phyloP scores from a whole-genome alignment of 2,888 invertebrate species.

The Conus canariensis region DNA sequence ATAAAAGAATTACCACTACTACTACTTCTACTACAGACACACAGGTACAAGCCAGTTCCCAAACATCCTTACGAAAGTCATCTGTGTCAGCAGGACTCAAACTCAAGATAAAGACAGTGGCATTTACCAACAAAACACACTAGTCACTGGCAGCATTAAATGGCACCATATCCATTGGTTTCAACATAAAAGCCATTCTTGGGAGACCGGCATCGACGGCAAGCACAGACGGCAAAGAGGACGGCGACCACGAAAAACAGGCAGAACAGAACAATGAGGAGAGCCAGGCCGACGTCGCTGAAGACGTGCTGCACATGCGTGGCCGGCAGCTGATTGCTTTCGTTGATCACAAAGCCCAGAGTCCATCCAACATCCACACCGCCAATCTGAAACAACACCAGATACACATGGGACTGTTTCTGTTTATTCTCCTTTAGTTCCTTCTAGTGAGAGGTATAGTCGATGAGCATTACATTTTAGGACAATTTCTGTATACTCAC shows the following conservation, averaged over 20 bases:
- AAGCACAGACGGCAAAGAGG: conserved; percentile 67
- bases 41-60: too few species aligned
- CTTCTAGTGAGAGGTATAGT: too few species aligned
- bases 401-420: neutral
- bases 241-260: conserved; percentile 66
- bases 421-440: too few species aligned
- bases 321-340: conserved; percentile 77
- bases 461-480: too few species aligned
- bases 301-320: conserved; percentile 55
- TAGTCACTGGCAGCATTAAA: conserved; percentile 39
- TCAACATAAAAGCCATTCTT: conserved; percentile 52
- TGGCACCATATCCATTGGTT: conserved; percentile 57
- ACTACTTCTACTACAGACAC: too few species aligned
- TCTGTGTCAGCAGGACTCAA: too few species aligned
- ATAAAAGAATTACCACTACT: too few species aligned
- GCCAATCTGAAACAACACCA: conserved; percentile 70
- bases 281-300: conserved; percentile 59
- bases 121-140: too few species aligned
- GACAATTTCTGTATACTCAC: too few species aligned
- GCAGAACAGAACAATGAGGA: conserved; percentile 67
- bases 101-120: too few species aligned
- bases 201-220: conserved; percentile 48
- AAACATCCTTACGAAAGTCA: too few species aligned
- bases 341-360: conserved; percentile 80
- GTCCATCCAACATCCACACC: conserved; percentile 80